A percentile compares a stretch with the other conserved stretches of the same genome.
These are phyloP conservation scores for Rhinogobio ventralis DNA, from an alignment of 2,797 vertebrate species.

Conservation along the genomic window DNA sequence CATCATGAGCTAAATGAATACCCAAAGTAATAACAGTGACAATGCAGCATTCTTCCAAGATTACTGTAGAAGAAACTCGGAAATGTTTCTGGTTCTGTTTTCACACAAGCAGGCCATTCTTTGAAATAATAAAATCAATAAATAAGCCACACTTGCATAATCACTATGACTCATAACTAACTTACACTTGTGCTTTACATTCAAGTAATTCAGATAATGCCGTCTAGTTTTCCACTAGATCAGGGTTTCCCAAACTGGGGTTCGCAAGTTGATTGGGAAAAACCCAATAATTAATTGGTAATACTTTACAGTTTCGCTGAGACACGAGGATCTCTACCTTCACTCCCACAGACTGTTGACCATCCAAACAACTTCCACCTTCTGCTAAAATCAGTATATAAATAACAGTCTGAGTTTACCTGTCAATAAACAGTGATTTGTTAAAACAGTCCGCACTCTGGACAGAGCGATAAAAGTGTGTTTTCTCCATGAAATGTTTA, in stretches of 20 bases:
- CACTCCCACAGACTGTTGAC: constrained; percentile 27
- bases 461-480: neutral
- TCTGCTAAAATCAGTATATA: neutral
- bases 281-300: no score
- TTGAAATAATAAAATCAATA: neutral
- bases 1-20: neutral
- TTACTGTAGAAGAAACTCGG: neutral
- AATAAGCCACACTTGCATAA: neutral
- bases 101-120: neutral
- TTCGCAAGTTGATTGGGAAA: neutral
- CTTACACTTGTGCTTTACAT: neutral
- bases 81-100: constrained; percentile 44
- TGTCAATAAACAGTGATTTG: neutral
- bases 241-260: neutral
- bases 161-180: neutral
- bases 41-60: neutral
- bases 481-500: neutral
- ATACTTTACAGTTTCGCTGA: no score
- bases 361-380: neutral
- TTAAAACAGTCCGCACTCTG: no score
- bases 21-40: neutral
- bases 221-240: neutral
- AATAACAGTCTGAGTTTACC: neutral
- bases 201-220: neutral
- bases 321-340: neutral